Evolutionary conservation across 2,888 invertebrate genomes (phyloP).

Genomic region (Ophion ellenae): DNA sequence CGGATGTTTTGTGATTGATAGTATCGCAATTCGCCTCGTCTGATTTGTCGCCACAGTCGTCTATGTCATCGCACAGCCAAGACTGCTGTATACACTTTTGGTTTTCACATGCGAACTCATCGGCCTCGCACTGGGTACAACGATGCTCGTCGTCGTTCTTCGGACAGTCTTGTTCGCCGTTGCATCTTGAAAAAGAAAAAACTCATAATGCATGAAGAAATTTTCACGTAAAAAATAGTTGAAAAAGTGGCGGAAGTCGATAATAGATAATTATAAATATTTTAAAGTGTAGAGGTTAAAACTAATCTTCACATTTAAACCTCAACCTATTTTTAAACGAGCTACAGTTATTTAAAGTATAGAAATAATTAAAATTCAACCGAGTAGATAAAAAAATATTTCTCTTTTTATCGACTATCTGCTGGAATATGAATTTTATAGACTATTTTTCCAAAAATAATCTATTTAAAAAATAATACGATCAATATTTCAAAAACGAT

Average conservation of each 20-base stretch:
- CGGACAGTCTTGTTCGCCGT: conserved; percentile 89
- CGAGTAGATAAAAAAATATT: no score
- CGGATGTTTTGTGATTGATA: conserved; percentile 15
- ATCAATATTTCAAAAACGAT: no score
- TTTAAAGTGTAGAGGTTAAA: no score
- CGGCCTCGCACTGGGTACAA: conserved; percentile 85
- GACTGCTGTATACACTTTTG: conserved; percentile 86
- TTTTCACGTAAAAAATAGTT: conserved; percentile 17
- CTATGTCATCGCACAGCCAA: conserved; percentile 87
- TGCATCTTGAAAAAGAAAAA: conserved; percentile 84
- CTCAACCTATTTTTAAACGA: no score
- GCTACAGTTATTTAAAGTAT: no score
- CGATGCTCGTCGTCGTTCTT: conserved; percentile 89
- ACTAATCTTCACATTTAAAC: no score
- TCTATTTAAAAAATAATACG: no score
- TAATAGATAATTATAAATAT: not conserved
- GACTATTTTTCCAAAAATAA: no score
- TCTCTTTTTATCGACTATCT: no score
- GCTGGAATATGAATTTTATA: no score
- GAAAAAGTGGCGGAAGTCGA: no score
- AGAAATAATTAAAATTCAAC: no score
- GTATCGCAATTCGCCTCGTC: conserved; percentile 86
- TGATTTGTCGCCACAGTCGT: conserved; percentile 90
- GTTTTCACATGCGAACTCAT: conserved; percentile 86
- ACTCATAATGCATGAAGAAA: not conserved